phyloP scores from a whole-genome alignment of 1,140 invertebrate genomes.

The Galendromus occidentalis region DNA sequence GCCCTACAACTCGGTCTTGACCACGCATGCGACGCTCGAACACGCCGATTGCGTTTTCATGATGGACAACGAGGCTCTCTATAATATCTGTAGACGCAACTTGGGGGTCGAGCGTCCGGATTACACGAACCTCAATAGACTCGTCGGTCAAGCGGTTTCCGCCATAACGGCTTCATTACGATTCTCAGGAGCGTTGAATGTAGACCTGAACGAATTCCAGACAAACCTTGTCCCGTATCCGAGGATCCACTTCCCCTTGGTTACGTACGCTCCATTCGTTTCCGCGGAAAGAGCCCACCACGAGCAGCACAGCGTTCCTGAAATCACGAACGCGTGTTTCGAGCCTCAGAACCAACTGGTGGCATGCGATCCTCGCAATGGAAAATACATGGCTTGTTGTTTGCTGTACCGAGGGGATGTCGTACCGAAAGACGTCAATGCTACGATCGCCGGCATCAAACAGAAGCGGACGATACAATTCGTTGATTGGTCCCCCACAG shows the following conservation, averaged over 20 bases:
- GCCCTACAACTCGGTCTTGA: conserved; percentile 33
- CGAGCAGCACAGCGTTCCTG: conserved; percentile 28
- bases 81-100: conserved; percentile 33
- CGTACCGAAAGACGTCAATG: conserved; percentile 32
- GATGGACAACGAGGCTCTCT: conserved; percentile 33
- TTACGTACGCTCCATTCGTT: conserved; percentile 28
- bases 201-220: conserved; percentile 23
- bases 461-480: conserved; percentile 55
- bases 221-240: conserved; percentile 25
- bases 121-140: conserved; percentile 28
- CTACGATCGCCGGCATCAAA: conserved; percentile 41
- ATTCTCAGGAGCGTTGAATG: conserved; percentile 23
- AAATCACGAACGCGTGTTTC: conserved; percentile 31
- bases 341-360: conserved; percentile 32
- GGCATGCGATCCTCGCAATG: conserved; percentile 38
- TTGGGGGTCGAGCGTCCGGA: conserved; percentile 30
- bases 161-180: conserved; percentile 19
- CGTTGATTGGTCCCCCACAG: conserved; percentile 38
- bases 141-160: conserved; percentile 28
- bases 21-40: conserved; percentile 27
- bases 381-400: conserved; percentile 36
- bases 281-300: conserved; percentile 28
- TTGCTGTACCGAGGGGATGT: conserved; percentile 33
- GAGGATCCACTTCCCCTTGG: conserved; percentile 42
- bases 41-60: conserved; percentile 27